Evolutionary conservation across 2,888 invertebrate genomes (phyloP), one percentile per base, ranked within the genome.

Genomic region (Caradrina kadenii): DNA sequence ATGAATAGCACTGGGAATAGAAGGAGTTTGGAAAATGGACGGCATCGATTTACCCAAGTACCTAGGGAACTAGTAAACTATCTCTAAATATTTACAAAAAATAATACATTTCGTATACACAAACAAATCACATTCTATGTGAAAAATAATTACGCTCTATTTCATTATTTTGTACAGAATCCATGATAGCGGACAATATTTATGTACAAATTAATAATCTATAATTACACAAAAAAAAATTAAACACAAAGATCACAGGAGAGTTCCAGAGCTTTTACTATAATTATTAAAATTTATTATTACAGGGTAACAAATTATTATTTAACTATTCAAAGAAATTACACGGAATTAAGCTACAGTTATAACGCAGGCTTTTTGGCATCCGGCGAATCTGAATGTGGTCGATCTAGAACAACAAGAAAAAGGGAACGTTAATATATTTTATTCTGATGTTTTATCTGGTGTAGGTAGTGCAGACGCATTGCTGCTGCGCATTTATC

Each of bases 281-380:
- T 76, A 89, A 83, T 84, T 86, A 84, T 88, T 87, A 89, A 88
- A 87, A 86, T 87, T 85, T 86, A 87, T 88, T 86, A 86, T 81
- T 85, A 89, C 84, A 89, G 86, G 94, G 94, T 94, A 94, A 94
- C 94, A 93, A 91, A 88, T 86, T 90, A 91, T 86, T 91, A 91
- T 88, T 89, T 84, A 88, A 87, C 86, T 91, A 90, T 81, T 81
- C 78, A 85, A 80, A 72, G 61, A 84, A 85, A 82, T 73, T 85
- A 83, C 82, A 85, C 82, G 82, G 82, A 83, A 86, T 86, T 88
- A 87, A 83, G 76, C 87, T 90, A 88, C 80, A 88, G 91, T 93
- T 95, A 95, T 95, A 96, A 95, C 85, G 95, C 92, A 84, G 95
- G 95, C 88, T 96, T 96, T 92, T 96, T 96, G 88, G 94, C 93